Evolutionary conservation across 2,113 vertebrate species (phyloP).

Genomic region (Plestiodon gilberti): DNA sequence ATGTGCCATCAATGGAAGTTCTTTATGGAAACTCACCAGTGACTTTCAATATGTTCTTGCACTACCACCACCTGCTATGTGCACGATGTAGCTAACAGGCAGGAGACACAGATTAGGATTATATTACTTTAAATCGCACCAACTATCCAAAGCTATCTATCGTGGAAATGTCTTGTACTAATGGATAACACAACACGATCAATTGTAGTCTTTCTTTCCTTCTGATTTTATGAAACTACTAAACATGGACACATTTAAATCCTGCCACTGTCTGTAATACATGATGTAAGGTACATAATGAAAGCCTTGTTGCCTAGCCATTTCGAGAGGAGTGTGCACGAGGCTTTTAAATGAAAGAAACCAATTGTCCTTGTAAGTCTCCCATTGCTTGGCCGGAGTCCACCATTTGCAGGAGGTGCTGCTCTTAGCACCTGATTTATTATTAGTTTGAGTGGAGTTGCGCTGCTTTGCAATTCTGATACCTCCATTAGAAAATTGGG

Average conservation of each 20-base stretch:
- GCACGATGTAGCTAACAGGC: conserved; percentile 2
- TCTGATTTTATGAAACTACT: not conserved
- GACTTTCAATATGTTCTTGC: not conserved
- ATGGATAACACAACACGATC: not conserved
- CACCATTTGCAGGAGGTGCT: conserved; percentile 47
- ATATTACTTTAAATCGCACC: not conserved
- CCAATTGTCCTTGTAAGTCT: conserved; percentile 58
- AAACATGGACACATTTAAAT: conserved; percentile 15
- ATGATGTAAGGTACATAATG: not conserved
- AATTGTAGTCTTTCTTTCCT: conserved; percentile 11
- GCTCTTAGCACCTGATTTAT: conserved; percentile 68
- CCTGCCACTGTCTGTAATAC: not conserved
- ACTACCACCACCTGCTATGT: not conserved
- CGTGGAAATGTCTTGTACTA: not conserved
- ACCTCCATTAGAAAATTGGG: conserved; percentile 72
- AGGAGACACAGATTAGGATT: not conserved
- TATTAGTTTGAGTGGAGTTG: conserved; percentile 63
- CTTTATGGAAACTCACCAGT: not conserved
- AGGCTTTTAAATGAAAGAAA: conserved; percentile 50
- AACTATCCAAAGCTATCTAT: not conserved
- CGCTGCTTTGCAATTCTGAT: conserved; percentile 73
- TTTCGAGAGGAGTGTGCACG: not conserved
- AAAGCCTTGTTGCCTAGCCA: not conserved
- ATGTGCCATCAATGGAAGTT: too few species aligned
- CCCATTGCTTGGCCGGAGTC: conserved; percentile 57